A percentile compares a stretch with the other conserved stretches of the same genome.
These are phyloP conservation scores for Nysson spinosus DNA, from an alignment of 2,888 invertebrate species.

Conservation along the genomic window DNA sequence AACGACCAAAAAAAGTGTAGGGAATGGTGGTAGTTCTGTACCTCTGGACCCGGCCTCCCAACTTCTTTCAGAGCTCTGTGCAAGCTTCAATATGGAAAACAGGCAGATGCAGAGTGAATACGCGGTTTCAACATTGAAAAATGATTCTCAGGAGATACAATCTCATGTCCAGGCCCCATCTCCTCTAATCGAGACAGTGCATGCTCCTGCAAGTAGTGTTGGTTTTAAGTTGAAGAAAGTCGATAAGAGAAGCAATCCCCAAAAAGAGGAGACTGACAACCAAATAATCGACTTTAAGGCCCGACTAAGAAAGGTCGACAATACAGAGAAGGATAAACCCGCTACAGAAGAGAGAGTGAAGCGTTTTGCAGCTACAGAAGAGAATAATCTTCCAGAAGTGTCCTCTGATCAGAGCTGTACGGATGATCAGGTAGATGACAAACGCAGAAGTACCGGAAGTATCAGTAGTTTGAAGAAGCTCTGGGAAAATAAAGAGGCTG, in stretches of 20 bases:
- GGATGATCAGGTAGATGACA: constrained; percentile 82
- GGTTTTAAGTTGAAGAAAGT: constrained; percentile 84
- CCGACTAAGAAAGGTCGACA: constrained; percentile 88
- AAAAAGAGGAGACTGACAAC: constrained; percentile 80
- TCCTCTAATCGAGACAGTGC: constrained; percentile 63
- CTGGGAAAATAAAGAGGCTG: constrained; percentile 92
- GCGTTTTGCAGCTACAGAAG: constrained; percentile 40
- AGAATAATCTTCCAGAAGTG: constrained; percentile 43
- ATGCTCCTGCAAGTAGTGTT: constrained; percentile 59
- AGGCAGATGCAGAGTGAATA: constrained; percentile 65
- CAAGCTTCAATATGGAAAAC: constrained; percentile 85
- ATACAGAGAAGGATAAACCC: constrained; percentile 67
- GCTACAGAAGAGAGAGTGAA: constrained; percentile 33
- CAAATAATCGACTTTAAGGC: constrained; percentile 91
- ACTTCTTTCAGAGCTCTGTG: constrained; percentile 90
- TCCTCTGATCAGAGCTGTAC: constrained; percentile 65
- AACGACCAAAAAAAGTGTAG: constrained; percentile 52
- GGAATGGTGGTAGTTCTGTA: constrained; percentile 58
- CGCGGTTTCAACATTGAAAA: constrained; percentile 61
- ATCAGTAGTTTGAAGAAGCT: constrained; percentile 94
- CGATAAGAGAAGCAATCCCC: constrained; percentile 81
- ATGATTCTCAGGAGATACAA: constrained; percentile 33
- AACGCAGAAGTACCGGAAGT: constrained; percentile 93
- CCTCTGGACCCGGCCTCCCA: constrained; percentile 87
- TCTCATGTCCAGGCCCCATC: constrained; percentile 50